Percentiles rank a stretch among this genome's conserved stretches.
These are phyloP conservation scores for Uloborus diversus DNA, from an alignment of 1,140 invertebrate species.

Conservation along the genomic window DNA sequence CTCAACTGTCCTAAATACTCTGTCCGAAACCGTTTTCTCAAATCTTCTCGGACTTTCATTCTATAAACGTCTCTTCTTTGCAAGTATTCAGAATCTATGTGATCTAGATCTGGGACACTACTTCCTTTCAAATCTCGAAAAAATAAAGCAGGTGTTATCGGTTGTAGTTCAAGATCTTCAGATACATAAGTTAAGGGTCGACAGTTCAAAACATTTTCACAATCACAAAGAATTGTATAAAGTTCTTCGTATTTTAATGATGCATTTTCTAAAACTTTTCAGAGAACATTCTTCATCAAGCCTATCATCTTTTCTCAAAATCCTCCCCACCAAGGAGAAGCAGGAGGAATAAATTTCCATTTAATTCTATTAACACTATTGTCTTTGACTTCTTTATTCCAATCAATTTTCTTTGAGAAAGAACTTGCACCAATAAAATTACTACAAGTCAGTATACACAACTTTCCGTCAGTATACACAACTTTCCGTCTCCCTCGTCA, in stretches of 20 bases:
- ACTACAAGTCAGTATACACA: no score
- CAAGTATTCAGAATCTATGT: not conserved
- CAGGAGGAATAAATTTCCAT: slow-evolving; percentile 18
- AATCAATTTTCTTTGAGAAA: no score
- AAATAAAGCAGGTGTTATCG: slow-evolving; percentile 58
- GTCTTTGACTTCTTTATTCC: no score
- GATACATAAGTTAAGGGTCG: slow-evolving; percentile 38
- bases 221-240: not conserved
- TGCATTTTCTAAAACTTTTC: not conserved
- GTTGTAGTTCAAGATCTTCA: slow-evolving; percentile 13
- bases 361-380: no score
- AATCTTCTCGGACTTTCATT: not conserved
- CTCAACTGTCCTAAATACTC: not conserved
- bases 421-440: no score
- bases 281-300: not conserved
- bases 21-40: not conserved
- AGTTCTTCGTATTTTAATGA: slow-evolving; percentile 17
- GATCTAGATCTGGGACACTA: not conserved
- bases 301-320: slow-evolving; percentile 25
- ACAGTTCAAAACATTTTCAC: slow-evolving; percentile 1
- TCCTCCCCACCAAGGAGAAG: slow-evolving; percentile 19
- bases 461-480: no score
- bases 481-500: no score
- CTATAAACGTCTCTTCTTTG: not conserved
- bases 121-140: slow-evolving; percentile 4